phyloP scores from a whole-genome alignment of 2,888 invertebrate genomes.

The Ditula angustiorana region DNA sequence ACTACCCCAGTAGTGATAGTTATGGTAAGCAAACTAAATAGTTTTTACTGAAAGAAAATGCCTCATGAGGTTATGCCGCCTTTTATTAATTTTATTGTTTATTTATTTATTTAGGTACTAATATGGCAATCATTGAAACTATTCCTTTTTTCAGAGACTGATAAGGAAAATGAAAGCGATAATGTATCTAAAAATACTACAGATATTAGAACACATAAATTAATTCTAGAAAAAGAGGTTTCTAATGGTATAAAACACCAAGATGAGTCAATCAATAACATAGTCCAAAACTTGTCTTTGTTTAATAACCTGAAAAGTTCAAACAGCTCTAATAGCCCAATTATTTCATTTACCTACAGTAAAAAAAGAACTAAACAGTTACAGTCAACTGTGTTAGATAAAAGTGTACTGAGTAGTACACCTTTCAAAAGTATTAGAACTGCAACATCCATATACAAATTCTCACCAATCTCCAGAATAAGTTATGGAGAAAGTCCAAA shows the following conservation, averaged over 20 bases:
- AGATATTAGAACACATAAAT: constrained; percentile 63
- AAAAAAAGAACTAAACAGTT: constrained; percentile 35
- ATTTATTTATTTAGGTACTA: background rate
- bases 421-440: constrained; percentile 72
- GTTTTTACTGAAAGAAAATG: too few relatives aligned
- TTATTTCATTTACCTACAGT: constrained; percentile 43
- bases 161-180: constrained; percentile 66
- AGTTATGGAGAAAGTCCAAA: constrained; percentile 52
- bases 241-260: constrained; percentile 47
- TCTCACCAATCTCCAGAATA: constrained; percentile 67
- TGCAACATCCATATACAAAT: constrained; percentile 71
- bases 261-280: constrained; percentile 71
- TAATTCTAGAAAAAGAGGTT: constrained; percentile 64
- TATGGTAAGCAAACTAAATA: constrained; percentile 53
- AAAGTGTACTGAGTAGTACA: constrained; percentile 73
- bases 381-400: constrained; percentile 53
- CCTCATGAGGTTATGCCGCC: too few relatives aligned
- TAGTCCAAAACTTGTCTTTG: constrained; percentile 62
- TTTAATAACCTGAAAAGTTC: constrained; percentile 54
- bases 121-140: constrained; percentile 8
- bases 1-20: constrained; percentile 57
- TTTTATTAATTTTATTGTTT: too few relatives aligned
- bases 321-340: constrained; percentile 47
- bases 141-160: constrained; percentile 61
- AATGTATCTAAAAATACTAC: constrained; percentile 54